Evolutionary conservation across 2,113 vertebrate species (phyloP), one percentile per base, ranked within the genome.

Genomic region (Cololabis saira): DNA sequence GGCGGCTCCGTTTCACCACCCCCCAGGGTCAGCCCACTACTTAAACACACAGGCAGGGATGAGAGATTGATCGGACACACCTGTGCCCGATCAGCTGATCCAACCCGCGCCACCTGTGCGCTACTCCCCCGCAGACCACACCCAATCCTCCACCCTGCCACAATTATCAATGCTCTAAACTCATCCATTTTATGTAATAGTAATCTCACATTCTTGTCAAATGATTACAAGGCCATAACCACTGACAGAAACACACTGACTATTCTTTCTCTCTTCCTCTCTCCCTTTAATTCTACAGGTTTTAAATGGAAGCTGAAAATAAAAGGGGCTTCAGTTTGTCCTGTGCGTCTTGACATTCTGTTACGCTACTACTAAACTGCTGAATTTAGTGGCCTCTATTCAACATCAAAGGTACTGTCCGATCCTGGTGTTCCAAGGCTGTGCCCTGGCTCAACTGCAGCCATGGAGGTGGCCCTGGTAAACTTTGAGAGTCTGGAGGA

Each of bases 401-500:
- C 16, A 10, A 48, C 21, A 75, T 41, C 48, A 12, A 54, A 24
- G 49, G 45, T 22, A 53, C 48, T 53, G 30, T 74, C 43, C 67
- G 24, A 45, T 27, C n/a, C 22, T 65, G 22, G 22, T 54, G 17
- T 3, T 65, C 57, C 55, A 61, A 76, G 49, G 76, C 60, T 65
- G 51, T 67, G 49, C 58, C 61, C 53, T 82, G 87, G 83, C 78
- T 80, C 60, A 74, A 42, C 49, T 3, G 45, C 92, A 94, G 93
- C 94, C 90, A 97, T 98, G 95, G 96, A 98, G 79, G 93, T 97
- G 82, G 94, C 95, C 58, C 90, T 98, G 47, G 95, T 98, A 69
- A 94, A 94, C 78, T 96, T 97, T 67, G 94, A 95, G 79, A 94
- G 92, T 58, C 76, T 93, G 5, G 94, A 95, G 1, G 94, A 95